Evolutionary conservation across 1,140 invertebrate species (phyloP).

Genomic region (Aethina tumida): DNA sequence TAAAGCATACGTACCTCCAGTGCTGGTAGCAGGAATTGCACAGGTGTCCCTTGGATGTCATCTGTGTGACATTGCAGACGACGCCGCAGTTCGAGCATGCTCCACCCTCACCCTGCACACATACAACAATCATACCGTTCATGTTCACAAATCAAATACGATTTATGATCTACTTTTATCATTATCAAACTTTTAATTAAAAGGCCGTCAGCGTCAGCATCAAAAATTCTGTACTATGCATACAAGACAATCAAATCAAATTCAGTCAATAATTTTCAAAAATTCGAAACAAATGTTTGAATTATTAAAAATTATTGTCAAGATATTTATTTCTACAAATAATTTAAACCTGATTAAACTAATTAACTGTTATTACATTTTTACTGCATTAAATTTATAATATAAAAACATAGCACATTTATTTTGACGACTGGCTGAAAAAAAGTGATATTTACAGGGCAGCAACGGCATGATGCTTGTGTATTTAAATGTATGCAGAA

Average conservation of each 20-base stretch:
- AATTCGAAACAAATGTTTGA: background rate
- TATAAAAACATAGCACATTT: too few species aligned
- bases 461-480: too few species aligned
- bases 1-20: conserved; percentile 70
- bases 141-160: too few species aligned
- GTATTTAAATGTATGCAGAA: too few species aligned
- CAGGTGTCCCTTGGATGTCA: conserved; percentile 63
- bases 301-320: too few species aligned
- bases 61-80: conserved; percentile 57
- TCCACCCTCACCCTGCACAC: conserved; percentile 39
- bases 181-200: background rate
- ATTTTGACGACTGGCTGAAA: too few species aligned
- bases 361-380: too few species aligned
- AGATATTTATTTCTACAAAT: too few species aligned
- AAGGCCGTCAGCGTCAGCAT: too few species aligned
- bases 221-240: background rate
- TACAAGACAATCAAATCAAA: background rate
- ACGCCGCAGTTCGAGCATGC: conserved; percentile 70
- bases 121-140: conserved; percentile 34
- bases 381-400: too few species aligned
- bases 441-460: too few species aligned
- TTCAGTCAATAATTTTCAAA: background rate
- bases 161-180: background rate
- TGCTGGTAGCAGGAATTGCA: conserved; percentile 73
- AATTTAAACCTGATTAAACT: too few species aligned